Conservation (phyloP, 2,797 vertebrate genomes). For the Gymnoscopelus braueri region DNA sequence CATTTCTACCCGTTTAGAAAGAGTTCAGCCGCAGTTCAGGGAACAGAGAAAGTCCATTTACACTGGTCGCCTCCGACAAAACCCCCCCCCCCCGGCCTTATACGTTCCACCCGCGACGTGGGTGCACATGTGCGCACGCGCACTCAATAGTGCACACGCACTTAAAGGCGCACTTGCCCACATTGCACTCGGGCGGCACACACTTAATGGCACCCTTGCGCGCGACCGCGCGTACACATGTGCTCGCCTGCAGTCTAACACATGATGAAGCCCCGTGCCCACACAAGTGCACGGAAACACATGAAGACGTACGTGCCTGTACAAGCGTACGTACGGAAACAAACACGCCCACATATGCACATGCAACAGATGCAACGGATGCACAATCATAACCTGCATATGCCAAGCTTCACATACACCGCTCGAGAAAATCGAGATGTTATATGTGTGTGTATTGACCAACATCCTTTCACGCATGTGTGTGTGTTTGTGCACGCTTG, state of each 20-base stretch:
- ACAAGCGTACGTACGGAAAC: neutral
- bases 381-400: no score
- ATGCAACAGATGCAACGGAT: no score
- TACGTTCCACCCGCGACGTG: constrained; percentile 17
- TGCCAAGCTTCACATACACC: no score
- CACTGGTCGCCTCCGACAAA: constrained; percentile 54
- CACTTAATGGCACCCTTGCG: constrained; percentile 19
- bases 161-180: constrained; percentile 14
- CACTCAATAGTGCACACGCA: neutral
- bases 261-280: neutral
- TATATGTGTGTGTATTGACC: no score
- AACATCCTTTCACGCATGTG: no score
- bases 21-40: constrained; percentile 78
- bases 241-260: neutral
- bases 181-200: constrained; percentile 2
- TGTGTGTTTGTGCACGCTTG: no score
- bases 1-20: constrained; percentile 68
- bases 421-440: no score
- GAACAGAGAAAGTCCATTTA: constrained; percentile 71
- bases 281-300: constrained; percentile 5
- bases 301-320: neutral
- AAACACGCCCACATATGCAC: constrained; percentile 5
- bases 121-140: neutral
- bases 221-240: neutral
- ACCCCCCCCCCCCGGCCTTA: constrained; percentile 36